Percentiles rank a stretch among this genome's conserved stretches.
Evolutionary conservation across 2,113 vertebrate genomes (phyloP).

Genomic region (Geococcyx californianus): DNA sequence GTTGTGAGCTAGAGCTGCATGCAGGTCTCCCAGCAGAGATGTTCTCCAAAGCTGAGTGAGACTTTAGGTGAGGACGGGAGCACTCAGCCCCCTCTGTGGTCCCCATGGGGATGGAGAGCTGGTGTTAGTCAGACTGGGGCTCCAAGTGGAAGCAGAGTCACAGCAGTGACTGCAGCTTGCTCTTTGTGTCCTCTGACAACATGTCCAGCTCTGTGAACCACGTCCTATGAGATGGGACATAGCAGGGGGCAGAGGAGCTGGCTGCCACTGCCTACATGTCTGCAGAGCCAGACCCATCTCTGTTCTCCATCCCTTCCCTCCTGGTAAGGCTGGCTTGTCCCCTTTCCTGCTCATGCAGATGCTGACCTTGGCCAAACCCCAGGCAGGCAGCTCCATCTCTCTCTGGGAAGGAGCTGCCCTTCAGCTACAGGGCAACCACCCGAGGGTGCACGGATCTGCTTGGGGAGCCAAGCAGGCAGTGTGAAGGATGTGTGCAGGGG

Average conservation of each 20-base stretch:
- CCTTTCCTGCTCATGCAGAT: neutral
- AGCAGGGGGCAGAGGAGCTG: neutral
- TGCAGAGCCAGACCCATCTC: neutral
- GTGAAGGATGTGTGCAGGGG: accelerated
- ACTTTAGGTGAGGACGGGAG: neutral
- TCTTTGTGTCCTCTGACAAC: neutral
- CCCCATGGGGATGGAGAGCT: neutral
- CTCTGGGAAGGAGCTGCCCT: neutral
- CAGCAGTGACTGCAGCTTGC: neutral
- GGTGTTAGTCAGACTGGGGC: neutral
- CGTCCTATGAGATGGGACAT: neutral
- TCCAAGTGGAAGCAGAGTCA: neutral
- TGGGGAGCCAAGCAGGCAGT: neutral
- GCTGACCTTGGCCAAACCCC: neutral
- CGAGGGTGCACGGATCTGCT: neutral
- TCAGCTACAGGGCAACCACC: neutral
- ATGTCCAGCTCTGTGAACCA: neutral
- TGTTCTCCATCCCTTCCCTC: neutral
- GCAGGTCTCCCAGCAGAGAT: neutral
- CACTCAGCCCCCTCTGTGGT: neutral
- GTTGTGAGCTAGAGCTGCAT: neutral
- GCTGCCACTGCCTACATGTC: neutral
- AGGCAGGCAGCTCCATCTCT: neutral
- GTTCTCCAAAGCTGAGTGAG: neutral
- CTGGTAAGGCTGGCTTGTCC: neutral